A percentile compares a stretch with the other conserved stretches of the same genome.
These are phyloP conservation scores for Helicoverpa zea DNA, from an alignment of 1,140 invertebrate genomes.

Conservation along the genomic window DNA sequence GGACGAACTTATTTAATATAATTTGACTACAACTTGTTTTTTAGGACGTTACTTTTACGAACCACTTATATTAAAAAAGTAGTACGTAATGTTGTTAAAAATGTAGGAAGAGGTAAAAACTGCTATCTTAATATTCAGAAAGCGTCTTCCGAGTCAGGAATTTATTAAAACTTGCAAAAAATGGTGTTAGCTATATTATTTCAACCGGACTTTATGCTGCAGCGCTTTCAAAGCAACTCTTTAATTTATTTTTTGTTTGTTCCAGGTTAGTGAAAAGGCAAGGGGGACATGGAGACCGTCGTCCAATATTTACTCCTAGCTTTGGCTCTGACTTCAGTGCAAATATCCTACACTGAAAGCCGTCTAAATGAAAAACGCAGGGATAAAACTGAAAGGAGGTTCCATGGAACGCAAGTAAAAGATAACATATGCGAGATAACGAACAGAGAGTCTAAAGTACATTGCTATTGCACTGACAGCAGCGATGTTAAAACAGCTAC, in stretches of 20 bases:
- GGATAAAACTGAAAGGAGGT: slow-evolving; percentile 81
- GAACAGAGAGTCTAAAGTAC: slow-evolving; percentile 83
- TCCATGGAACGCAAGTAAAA: slow-evolving; percentile 72
- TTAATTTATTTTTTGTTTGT: slow-evolving; percentile 68
- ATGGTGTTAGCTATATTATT: not conserved
- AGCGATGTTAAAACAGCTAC: slow-evolving; percentile 78
- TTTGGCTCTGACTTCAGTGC: slow-evolving; percentile 81
- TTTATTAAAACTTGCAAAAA: slow-evolving; percentile 23
- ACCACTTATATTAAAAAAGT: not conserved
- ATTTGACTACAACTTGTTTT: not conserved
- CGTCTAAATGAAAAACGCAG: slow-evolving; percentile 84
- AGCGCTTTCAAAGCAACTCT: slow-evolving; percentile 46
- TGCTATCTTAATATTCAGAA: not conserved
- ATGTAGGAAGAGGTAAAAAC: slow-evolving; percentile 1
- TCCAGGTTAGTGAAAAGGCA: slow-evolving; percentile 74
- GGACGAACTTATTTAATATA: not conserved
- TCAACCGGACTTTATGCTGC: slow-evolving; percentile 18
- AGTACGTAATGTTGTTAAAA: not conserved
- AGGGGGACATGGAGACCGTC: slow-evolving; percentile 75
- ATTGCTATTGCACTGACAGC: slow-evolving; percentile 82
- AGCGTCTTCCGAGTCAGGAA: not conserved
- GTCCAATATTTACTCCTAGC: slow-evolving; percentile 84
- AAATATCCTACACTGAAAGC: slow-evolving; percentile 84
- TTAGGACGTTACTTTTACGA: not conserved
- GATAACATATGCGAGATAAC: slow-evolving; percentile 84